Evolutionary conservation across 1,140 invertebrate species (phyloP), one percentile per base, ranked within the genome.

Genomic region (Anoplolepis gracilipes): DNA sequence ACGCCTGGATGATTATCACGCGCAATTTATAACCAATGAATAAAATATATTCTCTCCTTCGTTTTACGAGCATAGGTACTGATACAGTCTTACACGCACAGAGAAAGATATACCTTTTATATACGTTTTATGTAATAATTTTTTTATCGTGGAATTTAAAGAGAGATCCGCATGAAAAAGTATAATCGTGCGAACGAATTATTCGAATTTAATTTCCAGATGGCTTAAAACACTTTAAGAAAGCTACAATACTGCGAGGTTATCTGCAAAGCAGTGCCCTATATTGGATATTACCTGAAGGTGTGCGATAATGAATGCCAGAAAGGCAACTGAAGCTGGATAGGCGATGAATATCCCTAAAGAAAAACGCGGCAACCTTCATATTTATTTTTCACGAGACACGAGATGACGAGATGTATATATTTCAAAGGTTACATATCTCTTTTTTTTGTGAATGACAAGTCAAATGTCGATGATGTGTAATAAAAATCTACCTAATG

Each of bases 231-330:
- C 22, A 87, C 79, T 36, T 36, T 49, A 62, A 30, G 33, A 6
- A 28, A 19, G 8, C 25, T 28, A 28, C 39, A 30, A 53, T 64
- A 25, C 64, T 76, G 78, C 77, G 75, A 90, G 89, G 88, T 90
- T 90, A 90, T 90, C 86, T 78, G 65, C 30, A 62, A 46, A 87
- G 28, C 46, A 90, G 82, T 85, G 53, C 36, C 57, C 42, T 65
- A 64, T 78, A 64, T 87, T 36, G 75, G 36, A 57, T 59, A 69
- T 57, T 39, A 62, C 30, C 25, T 90, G 89, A 90, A 90, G 88
- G 84, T 85, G 49, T 6, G 42, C 22, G 30, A 62, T 2, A 55
- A 22, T 36, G 62, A 55, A 13, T 0, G 46, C 16, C 46, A 49
- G 46, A 49, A 49, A 49, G 46, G 46, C 46, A 49, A 49, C 46